These are phyloP conservation scores for Aptenodytes forsteri DNA, from an alignment of 2,113 vertebrate genomes.

Conservation along the genomic window DNA sequence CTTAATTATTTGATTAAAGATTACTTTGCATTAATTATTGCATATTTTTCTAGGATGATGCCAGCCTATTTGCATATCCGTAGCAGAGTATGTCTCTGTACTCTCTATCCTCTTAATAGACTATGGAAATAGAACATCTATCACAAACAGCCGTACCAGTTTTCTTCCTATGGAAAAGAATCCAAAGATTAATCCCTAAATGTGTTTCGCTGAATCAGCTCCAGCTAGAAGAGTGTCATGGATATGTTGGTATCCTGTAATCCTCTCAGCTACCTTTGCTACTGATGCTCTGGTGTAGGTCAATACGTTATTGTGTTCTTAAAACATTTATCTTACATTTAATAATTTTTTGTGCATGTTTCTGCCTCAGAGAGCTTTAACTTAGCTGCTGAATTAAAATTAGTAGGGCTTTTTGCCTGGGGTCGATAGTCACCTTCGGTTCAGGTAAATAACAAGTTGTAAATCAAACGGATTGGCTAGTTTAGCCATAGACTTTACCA, in stretches of 20 bases:
- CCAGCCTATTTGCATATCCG: neutral
- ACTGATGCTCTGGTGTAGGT: neutral
- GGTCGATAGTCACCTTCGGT: neutral
- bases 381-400: slow-evolving; percentile 2
- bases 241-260: neutral
- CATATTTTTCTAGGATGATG: neutral
- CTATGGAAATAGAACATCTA: neutral
- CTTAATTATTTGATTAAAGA: slow-evolving; percentile 33
- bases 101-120: neutral
- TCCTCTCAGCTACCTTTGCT: neutral
- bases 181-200: neutral
- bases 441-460: neutral
- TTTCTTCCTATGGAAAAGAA: neutral
- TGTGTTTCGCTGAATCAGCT: neutral
- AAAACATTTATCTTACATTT: neutral
- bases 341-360: neutral
- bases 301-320: neutral
- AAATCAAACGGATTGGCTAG: slow-evolving; percentile 7
- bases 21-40: slow-evolving; percentile 38
- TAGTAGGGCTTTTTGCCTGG: neutral
- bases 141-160: neutral
- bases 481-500: neutral
- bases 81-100: neutral
- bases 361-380: neutral
- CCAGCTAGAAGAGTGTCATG: neutral